Evolutionary conservation across 2,797 vertebrate species (phyloP).

Genomic region (Hypotaenidia okinawae): DNA sequence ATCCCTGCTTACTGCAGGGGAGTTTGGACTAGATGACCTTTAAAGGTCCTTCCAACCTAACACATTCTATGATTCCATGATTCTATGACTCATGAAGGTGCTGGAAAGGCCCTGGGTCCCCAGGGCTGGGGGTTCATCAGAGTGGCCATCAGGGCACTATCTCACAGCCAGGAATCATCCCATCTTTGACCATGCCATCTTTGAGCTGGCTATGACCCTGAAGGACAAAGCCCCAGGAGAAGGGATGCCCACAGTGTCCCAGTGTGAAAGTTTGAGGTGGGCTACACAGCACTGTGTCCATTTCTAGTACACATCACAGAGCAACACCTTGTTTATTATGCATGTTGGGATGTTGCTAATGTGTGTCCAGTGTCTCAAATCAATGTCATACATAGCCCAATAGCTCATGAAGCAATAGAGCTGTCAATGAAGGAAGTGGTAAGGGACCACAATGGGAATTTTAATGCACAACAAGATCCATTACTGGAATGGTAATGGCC

Average conservation of each 20-base stretch:
- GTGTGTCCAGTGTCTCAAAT: constrained; percentile 37
- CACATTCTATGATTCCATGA: too few species aligned
- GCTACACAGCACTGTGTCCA: accelerated
- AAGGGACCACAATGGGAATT: constrained; percentile 52
- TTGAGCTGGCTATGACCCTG: background rate
- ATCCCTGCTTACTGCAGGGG: too few species aligned
- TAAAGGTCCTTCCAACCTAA: too few species aligned
- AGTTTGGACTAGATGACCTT: too few species aligned
- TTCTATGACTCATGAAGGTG: background rate
- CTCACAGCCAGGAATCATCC: accelerated
- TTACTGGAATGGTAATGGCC: constrained; percentile 6
- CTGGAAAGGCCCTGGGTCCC: background rate
- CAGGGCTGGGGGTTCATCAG: accelerated
- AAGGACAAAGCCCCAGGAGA: background rate
- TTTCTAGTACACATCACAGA: background rate
- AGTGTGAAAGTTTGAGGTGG: background rate
- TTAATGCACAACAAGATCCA: constrained; percentile 11
- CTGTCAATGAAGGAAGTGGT: constrained; percentile 35
- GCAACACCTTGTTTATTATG: constrained; percentile 6
- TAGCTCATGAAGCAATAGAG: constrained; percentile 25
- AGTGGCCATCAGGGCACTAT: background rate
- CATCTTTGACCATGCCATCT: background rate
- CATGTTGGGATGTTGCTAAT: constrained; percentile 34
- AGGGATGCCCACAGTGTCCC: accelerated
- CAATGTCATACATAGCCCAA: constrained; percentile 26